Evolutionary conservation across 2,113 vertebrate genomes (phyloP), one percentile per base, ranked within the genome.

Genomic region (Condylura cristata): DNA sequence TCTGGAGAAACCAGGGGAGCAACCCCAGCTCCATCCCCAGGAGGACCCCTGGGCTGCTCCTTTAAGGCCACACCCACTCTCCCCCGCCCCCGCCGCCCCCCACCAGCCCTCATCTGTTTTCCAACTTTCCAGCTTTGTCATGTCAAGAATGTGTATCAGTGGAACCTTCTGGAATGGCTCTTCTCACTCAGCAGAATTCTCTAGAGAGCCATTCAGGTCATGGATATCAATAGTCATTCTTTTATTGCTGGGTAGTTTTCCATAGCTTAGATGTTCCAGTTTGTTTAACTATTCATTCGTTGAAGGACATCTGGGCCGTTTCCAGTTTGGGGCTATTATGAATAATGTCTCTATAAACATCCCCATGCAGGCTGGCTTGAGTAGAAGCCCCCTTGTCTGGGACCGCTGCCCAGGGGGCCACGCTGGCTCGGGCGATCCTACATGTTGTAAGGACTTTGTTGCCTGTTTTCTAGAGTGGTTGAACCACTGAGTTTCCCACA

Each of bases 241-340:
- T 87, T 72, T n/a, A 32, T 68, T 37, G 32, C 10, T 2, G 17
- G 68, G 48, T 80, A 12, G 26, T 85, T 92, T 96, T 65, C 79
- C 74, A n/a, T 11, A 1, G 78, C 20, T 12, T n/a, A 32, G 6
- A n/a, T 53, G 58, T 41, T 34, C 51, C 37, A 5, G 68, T 48
- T 60, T 86, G 24, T 83, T 90, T 68, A 78, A 72, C 72, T 41
- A 3, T 22, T 32, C 66, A 11, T n/a, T 63, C 2, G 37, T 10
- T 37, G 92, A 76, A 91, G 90, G 92, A 84, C 70, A 14, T 32
- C 84, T 75, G 95, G 79, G 14, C 17, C 46, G 53, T 56, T 80
- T 89, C 92, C 95, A 87, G 87, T 22, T 34, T 70, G 2, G 0
- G 76, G 65, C 39, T 72, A 8, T 89, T 86, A 65, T 6, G 75